Base-by-base conservation (phyloP, 2,113 vertebrate genomes). In the Thymallus thymallus region DNA sequence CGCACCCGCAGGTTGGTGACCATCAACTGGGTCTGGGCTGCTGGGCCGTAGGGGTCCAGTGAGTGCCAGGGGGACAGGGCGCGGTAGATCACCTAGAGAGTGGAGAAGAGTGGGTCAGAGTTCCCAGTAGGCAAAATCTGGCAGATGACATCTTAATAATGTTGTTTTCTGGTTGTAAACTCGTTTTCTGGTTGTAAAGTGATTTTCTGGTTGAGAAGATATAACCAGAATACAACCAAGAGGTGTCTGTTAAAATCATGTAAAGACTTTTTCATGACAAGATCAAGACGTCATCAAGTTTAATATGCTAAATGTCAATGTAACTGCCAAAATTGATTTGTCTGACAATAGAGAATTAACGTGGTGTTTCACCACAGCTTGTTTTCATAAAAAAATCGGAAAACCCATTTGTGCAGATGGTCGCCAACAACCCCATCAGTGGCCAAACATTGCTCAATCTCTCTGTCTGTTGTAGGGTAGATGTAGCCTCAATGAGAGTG, bases 1-100 rank as follows among this genome's bases (percentile, higher is more conserved):
- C 74, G 92, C n/a, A 96, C 92, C 0, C 95, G 93, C 75, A 98
- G 91, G 88, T 96, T 98, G 81, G 96, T 98, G 84, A 96, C 91
- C 89, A 91, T 95, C 77, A 98, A 88, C 88, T 93, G 94, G 0
- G 90, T 88, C 84, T 95, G 95, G 9, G 91, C 94, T 46, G 91
- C 91, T 0, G 68, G 48, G 3, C 95, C 92, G 68, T 95, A 98
- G 0, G 96, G 96, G 75, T 98, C 93, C 81, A 95, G 88, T 0
- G 63, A 74, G 1, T 89, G 86, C 0, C 94, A 93, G 0, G 93
- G 92, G 0, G 94, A 92, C 85, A 97, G 74, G 24, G 95, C 94
- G 79, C 95, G 92, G 84, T 94, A 98, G 85, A 98, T 98, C 77
- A 98, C 95, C 96, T 98, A 85, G 6, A 58, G n/a, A 61, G 45